Evolutionary conservation across 2,797 vertebrate species (phyloP), one percentile per base, ranked within the genome.

Genomic region (Eulemur mongoz): DNA sequence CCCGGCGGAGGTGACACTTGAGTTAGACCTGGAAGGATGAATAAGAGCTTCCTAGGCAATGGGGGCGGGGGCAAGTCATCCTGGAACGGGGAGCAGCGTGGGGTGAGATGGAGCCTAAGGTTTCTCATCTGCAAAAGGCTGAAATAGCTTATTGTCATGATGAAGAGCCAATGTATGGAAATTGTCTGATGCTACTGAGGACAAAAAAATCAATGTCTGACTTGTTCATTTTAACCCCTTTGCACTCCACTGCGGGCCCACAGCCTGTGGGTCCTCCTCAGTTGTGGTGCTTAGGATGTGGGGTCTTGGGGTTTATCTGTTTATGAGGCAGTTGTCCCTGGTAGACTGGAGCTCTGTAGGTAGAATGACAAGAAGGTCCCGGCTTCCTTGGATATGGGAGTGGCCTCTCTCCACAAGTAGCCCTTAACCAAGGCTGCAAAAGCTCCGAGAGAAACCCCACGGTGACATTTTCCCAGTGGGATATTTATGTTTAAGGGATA

Each of bases 21-120:
- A 38, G 9, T 81, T 81, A 59, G 83, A 25, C 45, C n/a, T 91
- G 52, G 50, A 67, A 80, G 50, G 70, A 38, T 45, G 52, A 94
- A 4, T 72, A 35, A 9, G n/a, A 79, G 63, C 85, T 50, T 83
- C 38, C 11, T 15, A 35, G 30, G 70, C 7, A n/a, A 50, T 27
- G 48, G 35, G 13, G 7, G 38, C 10, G 18, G 48, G 18, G 25
- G 18, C 40, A 15, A 10, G 27, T 63, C 4, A 65, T 48, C 22
- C 63, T 40, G 18, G n/a, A 75, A 43, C 35, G 32, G 43, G 11
- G 48, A 27, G 6, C 15, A 20, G 48, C 38, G 1, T 22, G 4
- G 20, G 43, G 63, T 15, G 65, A 91, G 70, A 25, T 61, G 25
- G 43, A 45, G 78, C 30, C 13, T n/a, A 25, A 1, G 14, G 30